Evolutionary conservation across 1,140 invertebrate genomes (phyloP).

Genomic region (Pachyrhynchus sulphureomaculatus): DNA sequence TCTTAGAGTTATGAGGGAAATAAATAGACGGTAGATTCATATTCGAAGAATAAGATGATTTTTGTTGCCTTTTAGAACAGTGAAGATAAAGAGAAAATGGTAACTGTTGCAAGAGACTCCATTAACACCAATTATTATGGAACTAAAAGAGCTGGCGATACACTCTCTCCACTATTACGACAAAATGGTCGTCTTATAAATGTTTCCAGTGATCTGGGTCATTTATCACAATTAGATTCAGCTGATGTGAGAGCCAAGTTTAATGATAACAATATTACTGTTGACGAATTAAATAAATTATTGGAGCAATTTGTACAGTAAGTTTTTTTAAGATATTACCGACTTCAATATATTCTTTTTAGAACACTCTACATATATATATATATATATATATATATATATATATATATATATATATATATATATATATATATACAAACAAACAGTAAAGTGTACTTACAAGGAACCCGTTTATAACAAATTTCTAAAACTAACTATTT

Average conservation of each 20-base stretch:
- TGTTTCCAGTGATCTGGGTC: conserved; percentile 69
- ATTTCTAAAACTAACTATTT: too few relatives aligned
- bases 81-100: too few relatives aligned
- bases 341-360: conserved; percentile 2
- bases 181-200: conserved; percentile 72
- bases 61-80: too few relatives aligned
- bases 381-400: too few relatives aligned
- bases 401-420: too few relatives aligned
- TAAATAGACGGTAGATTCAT: too few relatives aligned
- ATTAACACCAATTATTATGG: conserved; percentile 69
- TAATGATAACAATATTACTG: conserved; percentile 56
- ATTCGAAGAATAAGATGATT: too few relatives aligned
- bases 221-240: conserved; percentile 59
- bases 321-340: conserved; percentile 29
- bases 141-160: conserved; percentile 63
- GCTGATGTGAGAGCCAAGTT: conserved; percentile 57
- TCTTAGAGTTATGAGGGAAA: too few relatives aligned
- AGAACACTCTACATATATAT: too few relatives aligned
- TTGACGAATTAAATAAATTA: conserved; percentile 58
- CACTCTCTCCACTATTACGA: conserved; percentile 68
- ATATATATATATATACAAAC: too few relatives aligned
- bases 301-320: conserved; percentile 68
- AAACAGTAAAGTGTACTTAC: too few relatives aligned
- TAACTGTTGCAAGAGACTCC: conserved; percentile 61
- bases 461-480: too few relatives aligned